Evolutionary conservation across 1,140 invertebrate species (phyloP), one percentile per base, ranked within the genome.

Genomic region (Cyclargus thomasi): DNA sequence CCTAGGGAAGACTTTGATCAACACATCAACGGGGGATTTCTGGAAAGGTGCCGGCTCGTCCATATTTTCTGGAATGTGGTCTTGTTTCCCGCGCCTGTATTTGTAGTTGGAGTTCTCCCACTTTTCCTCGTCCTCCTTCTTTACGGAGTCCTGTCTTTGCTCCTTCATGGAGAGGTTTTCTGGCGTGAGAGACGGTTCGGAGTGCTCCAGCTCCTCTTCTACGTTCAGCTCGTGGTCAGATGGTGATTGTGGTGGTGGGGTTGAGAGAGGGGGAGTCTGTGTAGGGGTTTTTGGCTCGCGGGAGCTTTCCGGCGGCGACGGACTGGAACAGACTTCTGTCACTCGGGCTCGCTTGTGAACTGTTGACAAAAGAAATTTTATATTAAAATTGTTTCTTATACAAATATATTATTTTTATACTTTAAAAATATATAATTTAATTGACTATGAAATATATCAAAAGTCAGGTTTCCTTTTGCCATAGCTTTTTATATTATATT

Each of bases 1-100:
- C 71, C 94, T 94, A 0, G 97, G 97, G 82, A 98, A 98, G 0
- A 98, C 96, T 71, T 92, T 91, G 62, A 89, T 85, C 5, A 91
- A 73, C 0, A 91, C 90, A 65, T 91, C 90, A 2, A 91, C 81
- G 1, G 90, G 90, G 2, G 90, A 91, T 53, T 91, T 91, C 69
- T 90, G 86, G 70, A 80, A 85, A 0, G 83, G 77, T n/a, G 73
- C 67, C 0, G 75, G 69, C 17, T 86, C 83, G 53, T 86, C 83
- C 6, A 67, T 70, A 0, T 71, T 65, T 36, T 81, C 80, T 0
- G 75, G 70, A 21, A 74, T 72, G 7, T 78, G 73, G 0, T 68
- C 76, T 3, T 72, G 74, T 65, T 87, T 85, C 7, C 76, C 72
- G 29, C 83, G 79, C 69, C 85, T 74, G 71, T 84, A 88, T 73